Base-by-base conservation (phyloP, 2,888 invertebrate genomes). In the Polymixis lichenea region DNA sequence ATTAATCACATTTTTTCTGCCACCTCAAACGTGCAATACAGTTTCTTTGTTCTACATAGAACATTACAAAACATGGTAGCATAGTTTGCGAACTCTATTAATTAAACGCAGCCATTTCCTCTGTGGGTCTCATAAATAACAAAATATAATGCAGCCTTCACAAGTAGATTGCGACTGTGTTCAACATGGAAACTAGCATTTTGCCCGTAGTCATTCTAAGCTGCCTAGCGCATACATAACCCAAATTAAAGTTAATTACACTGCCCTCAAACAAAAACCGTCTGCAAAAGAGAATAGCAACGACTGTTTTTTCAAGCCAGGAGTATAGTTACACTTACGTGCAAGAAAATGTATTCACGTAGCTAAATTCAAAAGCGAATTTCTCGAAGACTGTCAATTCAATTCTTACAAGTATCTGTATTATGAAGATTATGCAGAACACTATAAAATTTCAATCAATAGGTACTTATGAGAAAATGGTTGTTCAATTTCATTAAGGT, bases 191-290 rank as follows among this genome's bases (percentile, higher is more conserved):
- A 84, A 69, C 84, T 73, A 75, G 72, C 74, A 82, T 84, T 83
- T 66, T 75, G 62, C 15, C 58, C 49, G 66, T 38, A 56, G 78
- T 80, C 68, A 75, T 80, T 78, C 80, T 86, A 78, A 82, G 77
- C 88, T 78, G 80, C 73, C 84, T 71, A 72, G 69, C 32, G 53
- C 83, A 74, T 79, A 74, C 72, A 71, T 62, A 70, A 46, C 72
- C 79, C 38, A 74, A 80, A 84, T 87, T 78, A 78, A 78, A 75
- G 60, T 70, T 77, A 77, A 87, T 87, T 86, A 84, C 78, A 77
- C 60, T 70, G 28, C 61, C 55, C 49, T 71, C 67, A 55, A 62
- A 85, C 69, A 82, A 85, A 81, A 85, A 75, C 65, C 25, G 53
- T 55, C 43, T 25, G 60, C 78, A 43, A 82, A 83, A 72, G 70